A percentile compares a stretch with the other conserved stretches of the same genome.
phyloP scores from a whole-genome alignment of 2,113 vertebrate species.

The Plecturocebus donacophilus region DNA sequence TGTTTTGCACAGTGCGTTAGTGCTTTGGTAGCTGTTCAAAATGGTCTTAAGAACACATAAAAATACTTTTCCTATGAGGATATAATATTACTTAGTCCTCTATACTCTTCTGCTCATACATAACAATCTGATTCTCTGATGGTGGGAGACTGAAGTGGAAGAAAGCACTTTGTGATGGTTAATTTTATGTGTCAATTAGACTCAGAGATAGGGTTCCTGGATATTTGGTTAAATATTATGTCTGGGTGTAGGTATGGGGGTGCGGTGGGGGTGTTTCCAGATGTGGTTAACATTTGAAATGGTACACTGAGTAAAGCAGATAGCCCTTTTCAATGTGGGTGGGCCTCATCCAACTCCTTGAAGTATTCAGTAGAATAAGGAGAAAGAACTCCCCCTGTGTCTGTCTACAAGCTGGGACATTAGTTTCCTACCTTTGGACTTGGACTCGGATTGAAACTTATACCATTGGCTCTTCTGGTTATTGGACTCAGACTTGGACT shows the following conservation, averaged over 20 bases:
- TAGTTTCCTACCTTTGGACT: background rate
- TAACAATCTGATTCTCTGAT: background rate
- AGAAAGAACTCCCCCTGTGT: background rate
- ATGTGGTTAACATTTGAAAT: background rate
- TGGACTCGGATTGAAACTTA: background rate
- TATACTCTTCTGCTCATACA: background rate
- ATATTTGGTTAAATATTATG: background rate
- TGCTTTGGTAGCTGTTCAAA: slow-evolving; percentile 25
- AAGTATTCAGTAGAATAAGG: background rate
- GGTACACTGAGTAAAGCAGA: background rate
- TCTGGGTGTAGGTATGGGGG: background rate
- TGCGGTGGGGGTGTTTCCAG: no score
- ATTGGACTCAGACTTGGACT: background rate
- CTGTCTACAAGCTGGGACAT: background rate
- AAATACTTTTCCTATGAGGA: background rate
- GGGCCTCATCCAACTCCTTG: no score
- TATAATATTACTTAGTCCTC: background rate
- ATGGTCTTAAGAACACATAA: background rate
- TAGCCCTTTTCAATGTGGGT: background rate
- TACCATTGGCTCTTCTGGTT: background rate
- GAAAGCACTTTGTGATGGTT: no score
- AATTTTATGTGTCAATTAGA: background rate
- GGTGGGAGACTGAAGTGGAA: background rate
- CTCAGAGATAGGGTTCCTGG: no score
- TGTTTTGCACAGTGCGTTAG: slow-evolving; percentile 9